A percentile compares a stretch with the other conserved stretches of the same genome.
These are phyloP conservation scores for Galeopterus variegatus DNA, from an alignment of 2,113 vertebrate genomes.

Conservation along the genomic window DNA sequence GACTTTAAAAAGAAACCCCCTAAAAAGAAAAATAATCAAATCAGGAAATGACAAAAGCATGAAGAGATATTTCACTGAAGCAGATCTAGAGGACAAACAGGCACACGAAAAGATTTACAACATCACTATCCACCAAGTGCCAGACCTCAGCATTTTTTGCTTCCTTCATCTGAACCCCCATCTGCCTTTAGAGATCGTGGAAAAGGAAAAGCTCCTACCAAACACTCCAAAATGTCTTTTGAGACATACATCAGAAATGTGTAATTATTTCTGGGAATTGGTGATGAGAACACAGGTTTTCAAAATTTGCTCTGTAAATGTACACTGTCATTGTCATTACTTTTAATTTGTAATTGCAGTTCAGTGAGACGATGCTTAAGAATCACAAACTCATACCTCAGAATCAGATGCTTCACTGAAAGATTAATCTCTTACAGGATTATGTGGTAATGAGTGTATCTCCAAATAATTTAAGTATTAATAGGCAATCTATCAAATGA, in stretches of 20 bases:
- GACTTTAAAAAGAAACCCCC: too few species aligned
- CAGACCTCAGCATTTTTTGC: background rate
- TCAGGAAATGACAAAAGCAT: too few species aligned
- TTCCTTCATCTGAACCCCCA: background rate
- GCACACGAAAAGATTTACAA: background rate
- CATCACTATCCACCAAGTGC: background rate
- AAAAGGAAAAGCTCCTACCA: background rate
- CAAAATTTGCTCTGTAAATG: background rate
- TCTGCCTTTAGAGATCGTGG: background rate
- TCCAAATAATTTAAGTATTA: too few species aligned
- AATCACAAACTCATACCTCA: background rate
- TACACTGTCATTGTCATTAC: background rate
- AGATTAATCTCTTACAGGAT: background rate
- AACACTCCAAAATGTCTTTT: background rate
- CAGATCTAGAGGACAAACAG: background rate
- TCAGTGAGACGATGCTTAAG: background rate
- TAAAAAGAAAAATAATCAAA: too few species aligned
- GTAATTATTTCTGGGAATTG: background rate
- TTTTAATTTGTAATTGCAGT: background rate
- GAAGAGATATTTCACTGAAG: too few species aligned
- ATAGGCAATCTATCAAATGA: background rate
- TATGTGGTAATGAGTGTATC: too few species aligned
- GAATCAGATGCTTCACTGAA: background rate
- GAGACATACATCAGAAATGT: background rate
- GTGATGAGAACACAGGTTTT: background rate